Base-by-base conservation (phyloP, 2,797 vertebrate species). In the Alca torda region DNA sequence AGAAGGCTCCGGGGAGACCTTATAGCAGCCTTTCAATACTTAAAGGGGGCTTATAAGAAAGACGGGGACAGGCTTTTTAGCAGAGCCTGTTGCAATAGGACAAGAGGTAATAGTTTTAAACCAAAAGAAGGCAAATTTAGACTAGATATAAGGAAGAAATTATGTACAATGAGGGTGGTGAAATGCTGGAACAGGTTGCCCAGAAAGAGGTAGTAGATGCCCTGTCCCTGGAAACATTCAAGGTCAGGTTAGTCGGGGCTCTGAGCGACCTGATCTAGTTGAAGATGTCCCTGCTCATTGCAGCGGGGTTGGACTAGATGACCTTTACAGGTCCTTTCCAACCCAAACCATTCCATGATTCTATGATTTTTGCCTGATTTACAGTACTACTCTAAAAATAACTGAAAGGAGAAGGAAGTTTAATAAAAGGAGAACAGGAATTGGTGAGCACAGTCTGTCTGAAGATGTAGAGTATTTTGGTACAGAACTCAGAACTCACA, bases 171-270 rank as follows among this genome's bases (percentile, higher is more conserved):
- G 24, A 79, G 20, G 28, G 12, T 46, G 60, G 13, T 84, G 60
- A 73, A 67, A 46, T 21, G 25, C 45, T 28, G 39, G 51, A 18
- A n/a, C 12, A 60, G 39, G 45, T 54, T 85, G 7, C 16, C 28
- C n/a, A 33, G 46, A 63, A 41, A 67, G 24, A 39, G 12, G 16
- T 43, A 11, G 12, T 61, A 39, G 57, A 46, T 37, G 20, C 26
- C 54, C 35, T 8, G 1, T 51, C 9, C 30, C 59, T 86, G 17
- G 37, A 43, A 73, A 56, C 20, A 23, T 50, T 91, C 7, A 70
- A 67, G 31, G 6, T 33, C 50, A 57, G 18, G 19, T 14, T 57
- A 46, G 59, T 61, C 0, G 0, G 25, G 21, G 6, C 56, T 74
- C 41, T 93, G 65, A 87, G 24, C 14, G 81, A 57, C 20, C n/a